phyloP scores from a whole-genome alignment of 2,888 invertebrate species.

The Salpingus planirostris region DNA sequence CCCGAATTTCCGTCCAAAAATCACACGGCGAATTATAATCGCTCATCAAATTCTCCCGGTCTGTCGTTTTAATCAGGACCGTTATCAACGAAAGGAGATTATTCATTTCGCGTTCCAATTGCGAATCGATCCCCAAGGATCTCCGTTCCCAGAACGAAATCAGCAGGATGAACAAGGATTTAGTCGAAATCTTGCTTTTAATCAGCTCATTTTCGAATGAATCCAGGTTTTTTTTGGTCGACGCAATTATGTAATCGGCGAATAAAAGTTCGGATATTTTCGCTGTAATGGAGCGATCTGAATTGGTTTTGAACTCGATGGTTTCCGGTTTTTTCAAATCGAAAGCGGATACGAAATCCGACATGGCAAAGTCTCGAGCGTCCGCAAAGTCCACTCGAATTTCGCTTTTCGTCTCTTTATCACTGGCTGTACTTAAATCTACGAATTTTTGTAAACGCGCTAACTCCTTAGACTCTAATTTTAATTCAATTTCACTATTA shows the following conservation, averaged over 20 bases:
- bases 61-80: constrained; percentile 53
- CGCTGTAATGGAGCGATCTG: constrained; percentile 37
- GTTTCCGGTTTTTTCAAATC: constrained; percentile 31
- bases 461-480: constrained; percentile 49
- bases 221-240: neutral
- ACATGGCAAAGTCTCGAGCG: no score
- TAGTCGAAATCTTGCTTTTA: constrained; percentile 45
- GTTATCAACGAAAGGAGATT: constrained; percentile 57
- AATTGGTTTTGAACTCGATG: constrained; percentile 39
- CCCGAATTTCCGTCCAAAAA: constrained; percentile 78
- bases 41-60: constrained; percentile 47
- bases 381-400: constrained; percentile 43
- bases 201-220: constrained; percentile 2
- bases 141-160: constrained; percentile 64
- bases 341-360: constrained; percentile 51
- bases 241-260: constrained; percentile 25
- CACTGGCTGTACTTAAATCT: constrained; percentile 45
- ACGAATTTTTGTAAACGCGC: constrained; percentile 56
- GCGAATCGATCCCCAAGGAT: constrained; percentile 41
- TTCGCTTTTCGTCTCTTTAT: constrained; percentile 25
- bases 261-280: constrained; percentile 37
- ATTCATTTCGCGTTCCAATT: constrained; percentile 53
- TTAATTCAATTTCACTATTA: constrained; percentile 20
- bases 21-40: constrained; percentile 62
- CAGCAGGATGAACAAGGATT: constrained; percentile 61